phyloP scores from a whole-genome alignment of 2,888 invertebrate species.

The Lasioglossum malachurum region DNA sequence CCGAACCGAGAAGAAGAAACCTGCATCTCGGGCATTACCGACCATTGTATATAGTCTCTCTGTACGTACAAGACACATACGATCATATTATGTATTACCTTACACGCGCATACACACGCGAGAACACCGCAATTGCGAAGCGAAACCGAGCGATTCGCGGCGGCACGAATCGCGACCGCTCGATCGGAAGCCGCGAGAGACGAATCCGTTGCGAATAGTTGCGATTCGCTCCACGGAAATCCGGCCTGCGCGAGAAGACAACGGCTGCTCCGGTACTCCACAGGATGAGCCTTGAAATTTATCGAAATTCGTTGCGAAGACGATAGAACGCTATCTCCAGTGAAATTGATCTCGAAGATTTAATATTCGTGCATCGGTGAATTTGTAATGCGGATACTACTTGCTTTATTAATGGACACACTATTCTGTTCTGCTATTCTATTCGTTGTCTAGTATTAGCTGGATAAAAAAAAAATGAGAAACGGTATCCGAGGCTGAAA shows the following conservation, averaged over 20 bases:
- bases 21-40: constrained; percentile 38
- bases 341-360: not conserved
- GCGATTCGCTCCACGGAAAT: not conserved
- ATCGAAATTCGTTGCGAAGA: not conserved
- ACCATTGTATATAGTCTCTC: constrained; percentile 50
- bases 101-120: constrained; percentile 38
- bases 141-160: constrained; percentile 23
- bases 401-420: not conserved
- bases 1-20: constrained; percentile 23
- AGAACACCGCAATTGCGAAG: constrained; percentile 25
- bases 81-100: constrained; percentile 32
- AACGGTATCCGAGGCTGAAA: no score
- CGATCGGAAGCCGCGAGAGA: not conserved
- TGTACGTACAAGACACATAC: constrained; percentile 36
- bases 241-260: not conserved
- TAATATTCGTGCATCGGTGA: not conserved
- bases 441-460: not conserved
- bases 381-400: not conserved
- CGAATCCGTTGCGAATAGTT: not conserved
- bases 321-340: not conserved
- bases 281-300: not conserved
- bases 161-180: constrained; percentile 11
- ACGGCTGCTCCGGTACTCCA: not conserved
- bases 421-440: not conserved
- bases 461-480: not conserved